These are phyloP conservation scores for Rhombomys opimus DNA, from an alignment of 2,113 vertebrate genomes.

Conservation along the genomic window DNA sequence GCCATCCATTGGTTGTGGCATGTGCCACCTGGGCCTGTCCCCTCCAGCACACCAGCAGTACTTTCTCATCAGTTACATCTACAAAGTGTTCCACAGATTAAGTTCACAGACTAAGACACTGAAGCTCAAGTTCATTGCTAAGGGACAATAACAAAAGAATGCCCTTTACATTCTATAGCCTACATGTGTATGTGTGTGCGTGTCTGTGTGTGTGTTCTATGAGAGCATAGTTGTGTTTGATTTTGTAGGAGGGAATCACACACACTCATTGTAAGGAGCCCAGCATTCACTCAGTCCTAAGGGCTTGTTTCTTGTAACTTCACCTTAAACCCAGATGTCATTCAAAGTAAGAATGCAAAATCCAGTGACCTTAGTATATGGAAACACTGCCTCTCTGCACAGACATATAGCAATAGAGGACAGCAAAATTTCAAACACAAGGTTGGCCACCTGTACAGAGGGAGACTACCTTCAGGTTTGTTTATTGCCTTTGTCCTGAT, in stretches of 20 bases:
- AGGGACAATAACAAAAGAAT: background rate
- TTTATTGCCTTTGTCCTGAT: background rate
- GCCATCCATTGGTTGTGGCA: background rate
- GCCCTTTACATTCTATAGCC: background rate
- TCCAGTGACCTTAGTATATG: background rate
- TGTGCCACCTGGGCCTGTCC: background rate
- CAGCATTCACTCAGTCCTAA: background rate
- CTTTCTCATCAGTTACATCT: background rate
- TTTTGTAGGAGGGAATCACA: background rate
- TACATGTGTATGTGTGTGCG: background rate
- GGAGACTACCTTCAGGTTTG: background rate
- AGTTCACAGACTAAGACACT: background rate
- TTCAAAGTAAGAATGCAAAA: background rate
- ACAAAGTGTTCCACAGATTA: background rate
- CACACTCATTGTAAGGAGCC: background rate
- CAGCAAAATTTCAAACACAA: background rate
- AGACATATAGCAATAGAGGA: background rate
- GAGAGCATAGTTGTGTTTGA: background rate
- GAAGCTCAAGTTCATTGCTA: background rate
- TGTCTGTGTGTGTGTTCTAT: background rate
- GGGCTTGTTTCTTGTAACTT: background rate
- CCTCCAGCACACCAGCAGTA: background rate
- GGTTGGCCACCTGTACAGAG: background rate
- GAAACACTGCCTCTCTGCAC: background rate
- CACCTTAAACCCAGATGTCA: background rate